Evolutionary conservation across 2,797 vertebrate genomes (phyloP), one percentile per base, ranked within the genome.

Genomic region (Synaphobranchus kaupii): DNA sequence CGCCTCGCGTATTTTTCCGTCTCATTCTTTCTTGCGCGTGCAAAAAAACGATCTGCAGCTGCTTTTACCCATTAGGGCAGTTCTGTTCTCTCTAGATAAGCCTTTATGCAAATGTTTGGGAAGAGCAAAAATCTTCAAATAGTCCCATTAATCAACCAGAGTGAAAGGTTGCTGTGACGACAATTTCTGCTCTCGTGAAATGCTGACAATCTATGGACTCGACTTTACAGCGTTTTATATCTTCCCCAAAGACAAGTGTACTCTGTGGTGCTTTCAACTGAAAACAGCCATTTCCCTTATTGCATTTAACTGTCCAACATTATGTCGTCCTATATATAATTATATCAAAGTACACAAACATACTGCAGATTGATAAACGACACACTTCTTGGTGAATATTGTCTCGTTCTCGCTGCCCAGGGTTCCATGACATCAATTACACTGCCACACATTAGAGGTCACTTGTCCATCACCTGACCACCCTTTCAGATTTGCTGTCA

Each of bases 1-100:
- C 58, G 68, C 83, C 52, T 84, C 48, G 39, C 34, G 54, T 28
- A 0, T 83, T 85, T 87, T 71, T 47, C 56, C 34, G 22, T 85
- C 85, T 63, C 52, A 22, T 56, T 81, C 83, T 84, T 78, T 85
- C 54, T 31, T 89, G 84, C 25, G 17, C 44, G 63, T 60, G 68
- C 6, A 44, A 76, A 39, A 39, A 39, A 71, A 58, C 12, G n/a
- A 28, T 83, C 20, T 63, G 84, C 78, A 83, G 83, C 84, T 48
- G 25, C 50, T 58, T 7, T 85, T 71, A 34, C 39, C 25, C 76
- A 66, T 56, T 50, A n/a, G 47, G 20, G 47, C n/a, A 5, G 34
- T 81, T 63, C 82, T 85, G 86, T 81, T 87, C 84, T 54, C 56
- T 58, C n/a, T 13, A 86, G 82, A 88, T 84, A 84, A 66, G 47